Evolutionary conservation across 1,140 invertebrate species (phyloP).

Genomic region (Delia radicum): DNA sequence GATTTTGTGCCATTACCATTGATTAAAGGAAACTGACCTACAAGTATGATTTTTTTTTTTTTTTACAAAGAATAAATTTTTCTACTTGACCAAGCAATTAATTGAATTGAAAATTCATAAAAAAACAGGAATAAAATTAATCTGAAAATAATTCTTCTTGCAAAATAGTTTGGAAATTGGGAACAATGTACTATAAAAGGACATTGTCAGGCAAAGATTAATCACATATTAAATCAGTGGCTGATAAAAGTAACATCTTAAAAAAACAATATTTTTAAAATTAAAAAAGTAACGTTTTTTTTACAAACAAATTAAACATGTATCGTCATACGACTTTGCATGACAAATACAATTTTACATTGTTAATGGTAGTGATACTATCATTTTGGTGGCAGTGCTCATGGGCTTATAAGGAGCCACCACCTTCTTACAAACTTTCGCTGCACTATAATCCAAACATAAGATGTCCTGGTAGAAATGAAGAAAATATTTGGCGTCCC

Average conservation of each 20-base stretch:
- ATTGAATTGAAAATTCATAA: not conserved
- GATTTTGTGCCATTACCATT: not conserved
- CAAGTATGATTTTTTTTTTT: not conserved
- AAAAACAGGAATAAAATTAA: not conserved
- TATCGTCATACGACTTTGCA: not conserved
- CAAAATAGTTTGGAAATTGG: too few species aligned
- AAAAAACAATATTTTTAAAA: too few species aligned
- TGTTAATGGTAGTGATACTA: not conserved
- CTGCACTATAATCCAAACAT: not conserved
- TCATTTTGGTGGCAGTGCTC: not conserved
- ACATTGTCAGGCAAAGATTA: not conserved
- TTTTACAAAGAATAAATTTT: not conserved
- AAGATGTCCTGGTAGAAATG: slow-evolving; percentile 1
- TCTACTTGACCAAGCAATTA: not conserved
- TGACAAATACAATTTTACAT: not conserved
- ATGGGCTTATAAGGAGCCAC: not conserved
- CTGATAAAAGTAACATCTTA: too few species aligned
- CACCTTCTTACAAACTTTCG: not conserved
- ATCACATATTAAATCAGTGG: not conserved
- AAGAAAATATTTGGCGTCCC: slow-evolving; percentile 8
- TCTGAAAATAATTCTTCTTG: too few species aligned
- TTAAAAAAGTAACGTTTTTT: too few species aligned
- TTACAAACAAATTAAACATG: not conserved
- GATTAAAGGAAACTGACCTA: not conserved
- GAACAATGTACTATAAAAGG: too few species aligned